Evolutionary conservation across 2,113 vertebrate genomes (phyloP), one percentile per base, ranked within the genome.

Genomic region (Etheostoma cragini): DNA sequence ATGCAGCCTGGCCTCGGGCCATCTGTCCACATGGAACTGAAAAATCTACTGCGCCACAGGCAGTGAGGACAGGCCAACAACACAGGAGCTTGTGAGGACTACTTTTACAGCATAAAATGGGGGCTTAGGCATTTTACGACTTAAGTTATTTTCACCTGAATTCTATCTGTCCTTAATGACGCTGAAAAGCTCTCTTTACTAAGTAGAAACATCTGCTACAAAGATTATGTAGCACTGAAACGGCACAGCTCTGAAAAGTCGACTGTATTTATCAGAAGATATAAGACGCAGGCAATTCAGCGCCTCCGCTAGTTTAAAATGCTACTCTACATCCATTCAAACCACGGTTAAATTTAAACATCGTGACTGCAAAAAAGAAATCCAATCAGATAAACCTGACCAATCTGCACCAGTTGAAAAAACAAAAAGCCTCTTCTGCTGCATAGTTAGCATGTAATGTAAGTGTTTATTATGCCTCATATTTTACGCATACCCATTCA

Each of bases 1-100:
- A 89, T 82, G 83, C 90, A 91, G 75, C 62, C 84, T 90, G 92
- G 89, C 92, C 45, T 30, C 26, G 1, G 49, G 86, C 91, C 87
- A 93, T 78, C 76, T 83, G 86, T 89, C 87, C 88, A 87, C 91
- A 92, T 92, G 88, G 81, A 87, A 72, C 80, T 89, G 84, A 91
- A 88, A 92, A 92, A 85, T 82, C 82, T 79, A 85, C 89, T 90
- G 88, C 84, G 84, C 88, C 90, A 92, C 92, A 91, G 86, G 78
- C 78, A 35, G 62, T 16, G 70, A 86, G 62, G 74, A 88, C 50
- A 49, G 71, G 89, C 82, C 84, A 81, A 80, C 78, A 82, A 79
- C 76, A 80, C 73, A 45, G 65, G 52, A 72, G 78, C 78, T 66
- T 53, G 22, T 45, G 24, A 78, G 10, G 58, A 78, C 75, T 89